Evolutionary conservation across 2,113 vertebrate genomes (phyloP).

Genomic region (Chlorodrepanis virens): DNA sequence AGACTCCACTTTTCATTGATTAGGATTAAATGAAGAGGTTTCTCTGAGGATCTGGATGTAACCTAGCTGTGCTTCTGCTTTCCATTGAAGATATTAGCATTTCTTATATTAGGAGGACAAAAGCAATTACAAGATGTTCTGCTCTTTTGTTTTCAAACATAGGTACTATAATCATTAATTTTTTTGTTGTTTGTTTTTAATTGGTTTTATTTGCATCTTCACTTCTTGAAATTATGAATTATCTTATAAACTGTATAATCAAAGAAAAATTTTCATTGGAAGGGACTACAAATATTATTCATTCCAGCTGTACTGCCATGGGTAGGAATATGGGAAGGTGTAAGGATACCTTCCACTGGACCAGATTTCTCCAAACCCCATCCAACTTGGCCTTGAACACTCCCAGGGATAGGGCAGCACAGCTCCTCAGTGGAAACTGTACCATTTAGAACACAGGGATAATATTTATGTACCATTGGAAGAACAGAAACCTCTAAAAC

Average conservation of each 20-base stretch:
- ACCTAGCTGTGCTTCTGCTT: neutral
- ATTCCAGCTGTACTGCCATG: neutral
- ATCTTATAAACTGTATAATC: neutral
- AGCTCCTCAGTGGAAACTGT: neutral
- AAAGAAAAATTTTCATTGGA: neutral
- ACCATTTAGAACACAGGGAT: neutral
- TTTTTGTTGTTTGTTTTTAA: neutral
- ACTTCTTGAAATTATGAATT: neutral
- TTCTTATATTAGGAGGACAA: neutral
- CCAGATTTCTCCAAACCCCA: accelerated
- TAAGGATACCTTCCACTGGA: accelerated
- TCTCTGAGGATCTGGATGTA: neutral
- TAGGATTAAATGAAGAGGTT: neutral
- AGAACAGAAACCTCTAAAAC: neutral
- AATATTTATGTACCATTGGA: neutral
- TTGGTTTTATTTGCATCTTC: neutral
- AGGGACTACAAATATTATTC: neutral
- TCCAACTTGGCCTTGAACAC: neutral
- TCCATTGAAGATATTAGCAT: neutral
- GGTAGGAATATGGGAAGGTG: no score
- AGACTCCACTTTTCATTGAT: neutral
- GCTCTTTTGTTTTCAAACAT: neutral
- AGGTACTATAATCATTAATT: accelerated
- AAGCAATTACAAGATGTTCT: neutral
- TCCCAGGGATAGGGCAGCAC: neutral